These are phyloP conservation scores for Drosophila persimilis DNA, from an alignment of 1,140 invertebrate species.

Conservation along the genomic window DNA sequence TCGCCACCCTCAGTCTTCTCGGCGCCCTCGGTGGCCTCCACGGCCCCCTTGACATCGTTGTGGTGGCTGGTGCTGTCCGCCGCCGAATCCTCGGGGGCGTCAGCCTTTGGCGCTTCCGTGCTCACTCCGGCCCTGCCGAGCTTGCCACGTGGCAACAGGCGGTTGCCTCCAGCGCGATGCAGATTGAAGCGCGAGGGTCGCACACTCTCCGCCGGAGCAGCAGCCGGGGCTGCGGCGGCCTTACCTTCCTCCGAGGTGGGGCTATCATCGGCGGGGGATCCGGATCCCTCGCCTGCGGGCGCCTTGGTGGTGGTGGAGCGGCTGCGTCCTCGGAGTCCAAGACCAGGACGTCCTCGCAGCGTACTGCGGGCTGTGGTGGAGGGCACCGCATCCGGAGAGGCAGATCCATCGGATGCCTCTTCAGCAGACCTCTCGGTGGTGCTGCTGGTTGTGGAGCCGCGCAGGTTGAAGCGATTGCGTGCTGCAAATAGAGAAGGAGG, in stretches of 20 bases:
- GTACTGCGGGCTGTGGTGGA: conserved; percentile 82
- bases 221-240: conserved; percentile 77
- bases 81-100: conserved; percentile 72
- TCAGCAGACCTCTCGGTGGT: conserved; percentile 69
- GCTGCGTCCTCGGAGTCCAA: conserved; percentile 84
- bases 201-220: conserved; percentile 41
- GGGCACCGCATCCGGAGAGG: conserved; percentile 45
- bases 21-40: conserved; percentile 34
- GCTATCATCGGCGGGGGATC: too few relatives aligned
- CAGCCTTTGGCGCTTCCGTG: conserved; percentile 78
- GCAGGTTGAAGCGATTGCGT: conserved; percentile 80
- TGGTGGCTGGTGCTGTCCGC: conserved; percentile 70
- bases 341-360: conserved; percentile 84
- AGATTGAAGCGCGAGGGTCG: conserved; percentile 77
- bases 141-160: conserved; percentile 67
- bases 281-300: conserved; percentile 29
- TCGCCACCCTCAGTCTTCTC: conserved; percentile 66
- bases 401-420: conserved; percentile 54
- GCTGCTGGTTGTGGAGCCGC: conserved; percentile 66
- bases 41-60: conserved; percentile 66
- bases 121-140: conserved; percentile 61
- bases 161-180: conserved; percentile 69
- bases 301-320: conserved; percentile 84
- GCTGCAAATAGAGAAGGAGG: conserved; percentile 31
- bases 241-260: conserved; percentile 29